A percentile compares a stretch with the other conserved stretches of the same genome.
Evolutionary conservation across 1,140 invertebrate species (phyloP).

Genomic region (Thalassaphorura encarpata): DNA sequence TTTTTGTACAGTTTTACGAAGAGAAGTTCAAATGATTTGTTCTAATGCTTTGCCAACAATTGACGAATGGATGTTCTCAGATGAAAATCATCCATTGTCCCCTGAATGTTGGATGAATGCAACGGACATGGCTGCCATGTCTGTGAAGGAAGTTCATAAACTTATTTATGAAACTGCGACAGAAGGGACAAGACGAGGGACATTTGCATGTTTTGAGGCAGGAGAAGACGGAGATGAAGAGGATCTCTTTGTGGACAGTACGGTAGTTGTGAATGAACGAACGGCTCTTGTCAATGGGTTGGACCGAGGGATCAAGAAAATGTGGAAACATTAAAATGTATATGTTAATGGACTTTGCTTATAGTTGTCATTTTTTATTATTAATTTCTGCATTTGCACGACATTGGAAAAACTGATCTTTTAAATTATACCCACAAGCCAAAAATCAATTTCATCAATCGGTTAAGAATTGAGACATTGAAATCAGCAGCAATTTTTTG

Average conservation of each 20-base stretch:
- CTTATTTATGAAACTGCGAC: not conserved
- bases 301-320: not conserved
- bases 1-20: conserved; percentile 7
- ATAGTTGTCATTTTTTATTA: not conserved
- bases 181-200: not conserved
- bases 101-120: conserved; percentile 1
- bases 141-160: not conserved
- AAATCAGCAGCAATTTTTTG: not conserved
- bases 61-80: conserved; percentile 7
- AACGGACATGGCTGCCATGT: not conserved
- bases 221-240: not conserved
- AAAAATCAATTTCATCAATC: not conserved
- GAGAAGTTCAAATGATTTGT: conserved; percentile 5
- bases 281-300: not conserved
- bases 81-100: conserved; percentile 4
- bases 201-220: not conserved
- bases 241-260: not conserved
- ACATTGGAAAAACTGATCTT: not conserved
- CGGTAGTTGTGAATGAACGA: not conserved
- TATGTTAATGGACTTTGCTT: not conserved
- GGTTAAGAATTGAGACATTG: not conserved
- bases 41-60: not conserved
- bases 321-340: not conserved
- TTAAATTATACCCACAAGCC: not conserved
- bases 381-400: too few relatives aligned